Base-by-base conservation (phyloP, 2,113 vertebrate species). In the Petrocephalus microphthalmus region DNA sequence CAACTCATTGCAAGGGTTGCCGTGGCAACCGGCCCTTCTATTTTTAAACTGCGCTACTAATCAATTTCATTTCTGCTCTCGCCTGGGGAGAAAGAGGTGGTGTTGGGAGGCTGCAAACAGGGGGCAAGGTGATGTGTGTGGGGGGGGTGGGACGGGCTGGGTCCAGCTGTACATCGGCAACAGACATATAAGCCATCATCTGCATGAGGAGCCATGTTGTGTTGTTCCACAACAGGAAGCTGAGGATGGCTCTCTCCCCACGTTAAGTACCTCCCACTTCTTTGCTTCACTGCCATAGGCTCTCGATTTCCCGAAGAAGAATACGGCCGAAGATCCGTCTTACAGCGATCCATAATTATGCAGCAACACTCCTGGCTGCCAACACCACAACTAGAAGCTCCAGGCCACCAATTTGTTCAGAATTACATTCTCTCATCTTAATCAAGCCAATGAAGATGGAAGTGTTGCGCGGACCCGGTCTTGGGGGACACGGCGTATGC, bases 1-100 rank as follows among this genome's bases (percentile, higher is more conserved):
- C 91, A 91, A 91, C 91, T 91, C 90, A 88, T 91, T 87, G 85
- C 85, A 88, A 29, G 52, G 84, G 92, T 92, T 92, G 87, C 91
- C 92, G 90, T 89, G 89, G 92, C 89, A 92, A 92, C 91, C 87
- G 78, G 85, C 88, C 89, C 85, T 78, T 92, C 91, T 92, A 92
- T 92, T 92, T 92, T 91, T 92, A 92, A 91, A 90, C 92, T 82
- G 90, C 89, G 90, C 91, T 89, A 92, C 92, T 92, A 92, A 92
- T 92, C 92, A 92, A 92, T 92, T 91, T 91, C 91, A 92, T 91
- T 91, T 92, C 91, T 92, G 89, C 90, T 78, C 89, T 91, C 90
- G 91, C 90, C 91, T 89, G 87, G 86, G 91, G 90, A 88, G 89
- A 88, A 83, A 49, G 87, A 74, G 84, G 83, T 87, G 88, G 64